A percentile compares a stretch with the other conserved stretches of the same genome.
Evolutionary conservation across 2,113 vertebrate species (phyloP).

Genomic region (Nothoprocta perdicaria): DNA sequence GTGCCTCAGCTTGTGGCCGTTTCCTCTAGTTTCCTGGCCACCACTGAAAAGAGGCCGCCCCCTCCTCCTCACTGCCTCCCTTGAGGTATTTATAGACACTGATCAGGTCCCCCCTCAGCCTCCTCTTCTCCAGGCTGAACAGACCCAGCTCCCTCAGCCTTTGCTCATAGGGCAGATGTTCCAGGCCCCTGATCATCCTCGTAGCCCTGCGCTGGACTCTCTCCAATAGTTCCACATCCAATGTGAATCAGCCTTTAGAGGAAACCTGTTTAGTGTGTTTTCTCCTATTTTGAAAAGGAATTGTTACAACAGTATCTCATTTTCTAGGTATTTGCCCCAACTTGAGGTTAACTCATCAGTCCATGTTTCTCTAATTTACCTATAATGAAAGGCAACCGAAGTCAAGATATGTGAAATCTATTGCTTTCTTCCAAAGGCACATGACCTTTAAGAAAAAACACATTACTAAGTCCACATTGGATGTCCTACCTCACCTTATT

Average conservation of each 20-base stretch:
- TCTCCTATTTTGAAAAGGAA: background rate
- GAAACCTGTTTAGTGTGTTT: background rate
- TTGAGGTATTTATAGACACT: too few species aligned
- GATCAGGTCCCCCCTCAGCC: too few species aligned
- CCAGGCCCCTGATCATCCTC: too few species aligned
- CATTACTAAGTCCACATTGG: background rate
- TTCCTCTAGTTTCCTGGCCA: too few species aligned
- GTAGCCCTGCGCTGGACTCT: too few species aligned
- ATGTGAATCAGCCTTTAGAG: background rate
- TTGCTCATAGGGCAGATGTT: too few species aligned
- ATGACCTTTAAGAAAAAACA: background rate
- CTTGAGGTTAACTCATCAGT: background rate
- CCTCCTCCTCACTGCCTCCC: too few species aligned
- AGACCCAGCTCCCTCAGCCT: too few species aligned
- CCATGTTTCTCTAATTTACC: background rate
- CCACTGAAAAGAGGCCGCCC: too few species aligned
- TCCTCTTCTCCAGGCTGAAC: too few species aligned
- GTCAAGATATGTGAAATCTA: background rate
- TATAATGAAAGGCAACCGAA: background rate
- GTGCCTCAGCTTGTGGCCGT: too few species aligned
- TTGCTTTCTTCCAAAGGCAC: background rate
- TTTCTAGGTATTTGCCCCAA: background rate
- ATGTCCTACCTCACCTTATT: background rate
- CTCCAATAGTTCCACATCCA: too few species aligned
- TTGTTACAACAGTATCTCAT: background rate